Base-by-base conservation (phyloP, 2,888 invertebrate species). In the Acanthopleura granulata region DNA sequence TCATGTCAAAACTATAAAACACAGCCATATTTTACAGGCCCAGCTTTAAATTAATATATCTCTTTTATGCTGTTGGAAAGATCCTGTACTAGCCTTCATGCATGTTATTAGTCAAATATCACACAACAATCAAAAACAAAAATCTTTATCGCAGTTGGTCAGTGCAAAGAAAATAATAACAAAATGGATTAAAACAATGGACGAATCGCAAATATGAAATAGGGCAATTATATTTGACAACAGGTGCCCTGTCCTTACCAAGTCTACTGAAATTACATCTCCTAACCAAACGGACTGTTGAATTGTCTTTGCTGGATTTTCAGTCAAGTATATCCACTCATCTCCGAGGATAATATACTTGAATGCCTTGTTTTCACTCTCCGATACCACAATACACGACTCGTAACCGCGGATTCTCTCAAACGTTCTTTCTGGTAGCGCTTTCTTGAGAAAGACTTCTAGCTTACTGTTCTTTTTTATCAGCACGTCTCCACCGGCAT, bases 321-420 rank as follows among this genome's bases (percentile, higher is more conserved):
- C 90, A 49, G 89, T 88, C 74, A 90, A 78, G 78, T 88, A 90
- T 29, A 90, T 83, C 81, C 87, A 87, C 74, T 90, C 88, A 76
- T 89, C 89, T 49, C 85, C 86, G 22, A 90, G 79, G 30, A 90
- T 80, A 16, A 88, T 86, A 78, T 85, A 89, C 77, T 89, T 89
- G 79, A 89, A 90, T 0, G 87, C 84, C 75, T 89, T 89, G 75
- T 89, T 86, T 73, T 89, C 89, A 72, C 83, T 86, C 74, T 87
- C 87, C n/a, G 88, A 88, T 18, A 87, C 85, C 62, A 89, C 86
- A 61, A 90, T 85, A 75, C 90, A 90, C 11, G 89, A 82, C 75
- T 90, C 90, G 75, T 88, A 87, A 6, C 85, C 86, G 25, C 89
- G 82, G 49, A 90, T 84, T 72, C 88, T 74, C 74, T 90, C 88